A percentile compares a stretch with the other conserved stretches of the same genome.
These are phyloP conservation scores for Triplophysa rosa DNA, from an alignment of 2,113 vertebrate genomes.

Conservation along the genomic window DNA sequence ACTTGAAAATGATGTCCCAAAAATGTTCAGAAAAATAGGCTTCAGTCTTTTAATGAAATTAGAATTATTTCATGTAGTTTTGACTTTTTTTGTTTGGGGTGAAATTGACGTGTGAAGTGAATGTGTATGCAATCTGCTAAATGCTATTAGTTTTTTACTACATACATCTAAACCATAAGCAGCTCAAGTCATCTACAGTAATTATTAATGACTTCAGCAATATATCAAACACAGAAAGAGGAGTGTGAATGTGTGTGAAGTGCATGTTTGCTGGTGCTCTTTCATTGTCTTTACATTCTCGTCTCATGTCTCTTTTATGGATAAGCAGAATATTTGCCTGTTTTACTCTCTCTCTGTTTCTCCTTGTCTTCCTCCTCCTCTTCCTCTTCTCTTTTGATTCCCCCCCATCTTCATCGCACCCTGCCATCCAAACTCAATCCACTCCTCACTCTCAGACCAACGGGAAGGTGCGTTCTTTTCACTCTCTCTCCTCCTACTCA, in stretches of 20 bases:
- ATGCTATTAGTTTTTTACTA: too few relatives aligned
- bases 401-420: conserved; percentile 90
- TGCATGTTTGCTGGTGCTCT: conserved; percentile 4
- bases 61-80: too few relatives aligned
- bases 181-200: too few relatives aligned
- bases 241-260: conserved; percentile 32
- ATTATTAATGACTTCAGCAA: too few relatives aligned
- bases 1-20: too few relatives aligned
- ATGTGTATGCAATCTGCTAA: too few relatives aligned
- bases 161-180: too few relatives aligned
- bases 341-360: conserved; percentile 99
- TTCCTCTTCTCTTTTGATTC: conserved; percentile 82
- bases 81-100: too few relatives aligned
- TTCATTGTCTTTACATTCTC: conserved; percentile 53
- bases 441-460: conserved; percentile 98
- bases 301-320: conserved; percentile 76
- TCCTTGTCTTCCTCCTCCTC: conserved; percentile 85
- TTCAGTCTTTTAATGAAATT: too few relatives aligned
- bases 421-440: conserved; percentile 86
- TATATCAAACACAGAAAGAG: too few relatives aligned
- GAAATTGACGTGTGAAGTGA: too few relatives aligned
- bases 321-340: conserved; percentile 93
- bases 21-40: too few relatives aligned
- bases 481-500: conserved; percentile 59
- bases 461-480: conserved; percentile 99